A percentile compares a stretch with the other conserved stretches of the same genome.
Evolutionary conservation across 1,140 invertebrate genomes (phyloP).

Genomic region (Octopus sinensis): DNA sequence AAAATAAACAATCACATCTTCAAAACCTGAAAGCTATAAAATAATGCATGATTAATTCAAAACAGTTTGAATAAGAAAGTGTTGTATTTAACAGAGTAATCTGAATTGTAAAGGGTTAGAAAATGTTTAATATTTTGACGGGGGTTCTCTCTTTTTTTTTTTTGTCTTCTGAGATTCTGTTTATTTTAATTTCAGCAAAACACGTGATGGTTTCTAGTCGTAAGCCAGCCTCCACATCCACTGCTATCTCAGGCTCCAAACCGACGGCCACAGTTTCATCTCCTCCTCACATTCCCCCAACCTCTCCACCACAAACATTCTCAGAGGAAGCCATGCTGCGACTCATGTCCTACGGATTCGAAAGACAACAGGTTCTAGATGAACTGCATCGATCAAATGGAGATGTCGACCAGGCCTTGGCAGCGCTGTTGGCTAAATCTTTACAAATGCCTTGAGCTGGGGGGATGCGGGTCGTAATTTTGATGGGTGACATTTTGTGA

Average conservation of each 20-base stretch:
- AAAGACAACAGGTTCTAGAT: constrained; percentile 44
- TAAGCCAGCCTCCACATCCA: background rate
- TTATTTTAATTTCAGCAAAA: background rate
- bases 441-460: constrained; percentile 31
- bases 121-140: no score
- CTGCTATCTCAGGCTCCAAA: constrained; percentile 4
- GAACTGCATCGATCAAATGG: constrained; percentile 47
- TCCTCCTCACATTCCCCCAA: constrained; percentile 7
- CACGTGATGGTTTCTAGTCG: background rate
- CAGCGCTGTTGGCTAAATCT: constrained; percentile 49
- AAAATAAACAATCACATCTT: no score
- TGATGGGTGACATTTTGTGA: constrained; percentile 10
- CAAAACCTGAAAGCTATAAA: no score
- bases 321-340: constrained; percentile 40
- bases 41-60: no score
- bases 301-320: constrained; percentile 29
- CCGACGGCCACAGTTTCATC: background rate
- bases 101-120: no score
- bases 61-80: no score
- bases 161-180: background rate
- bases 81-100: no score
- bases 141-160: background rate
- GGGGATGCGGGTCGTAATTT: background rate
- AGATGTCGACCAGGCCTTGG: constrained; percentile 47
- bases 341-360: constrained; percentile 46